Evolutionary conservation across 64 coral and sea anemone species (phyloP).

Genomic region (Actinia tenebrosa): DNA sequence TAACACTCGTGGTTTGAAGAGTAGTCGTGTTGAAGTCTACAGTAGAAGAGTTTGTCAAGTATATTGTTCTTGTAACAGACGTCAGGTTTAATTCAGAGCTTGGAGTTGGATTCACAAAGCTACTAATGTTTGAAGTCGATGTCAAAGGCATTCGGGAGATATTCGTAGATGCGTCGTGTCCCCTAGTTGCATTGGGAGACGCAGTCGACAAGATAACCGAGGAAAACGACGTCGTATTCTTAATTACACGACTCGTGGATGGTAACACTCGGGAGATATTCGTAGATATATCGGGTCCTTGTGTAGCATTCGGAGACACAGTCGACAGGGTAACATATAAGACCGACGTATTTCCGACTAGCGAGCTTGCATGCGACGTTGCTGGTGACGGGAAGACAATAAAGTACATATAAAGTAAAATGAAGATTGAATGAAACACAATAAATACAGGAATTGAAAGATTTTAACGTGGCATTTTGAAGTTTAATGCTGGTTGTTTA

Average conservation of each 20-base stretch:
- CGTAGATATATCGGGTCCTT: not conserved
- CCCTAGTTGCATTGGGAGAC: not conserved
- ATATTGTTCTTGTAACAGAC: not conserved
- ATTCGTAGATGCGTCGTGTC: not conserved
- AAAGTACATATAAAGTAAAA: too few species aligned
- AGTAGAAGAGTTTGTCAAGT: not conserved
- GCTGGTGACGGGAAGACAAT: constrained; percentile 30
- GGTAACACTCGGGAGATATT: constrained; percentile 11
- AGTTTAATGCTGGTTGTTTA: not conserved
- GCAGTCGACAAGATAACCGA: constrained; percentile 7
- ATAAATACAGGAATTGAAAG: not conserved
- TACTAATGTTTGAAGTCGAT: not conserved
- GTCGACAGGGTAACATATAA: constrained; percentile 2
- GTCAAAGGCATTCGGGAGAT: not conserved
- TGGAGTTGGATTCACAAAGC: not conserved
- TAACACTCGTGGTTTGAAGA: not conserved
- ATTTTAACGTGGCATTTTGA: not conserved
- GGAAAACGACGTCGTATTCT: constrained; percentile 7
- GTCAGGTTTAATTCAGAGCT: not conserved
- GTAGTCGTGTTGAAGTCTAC: not conserved
- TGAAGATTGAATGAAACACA: constrained; percentile 1
- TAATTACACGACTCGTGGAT: constrained; percentile 22
- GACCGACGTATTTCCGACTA: constrained; percentile 14
- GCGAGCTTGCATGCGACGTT: constrained; percentile 9
- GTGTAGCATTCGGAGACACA: constrained; percentile 11